Percentiles rank a stretch among this genome's conserved stretches.
Conservation (phyloP, 2,888 invertebrate genomes). For the Drosophila vallismaia region DNA sequence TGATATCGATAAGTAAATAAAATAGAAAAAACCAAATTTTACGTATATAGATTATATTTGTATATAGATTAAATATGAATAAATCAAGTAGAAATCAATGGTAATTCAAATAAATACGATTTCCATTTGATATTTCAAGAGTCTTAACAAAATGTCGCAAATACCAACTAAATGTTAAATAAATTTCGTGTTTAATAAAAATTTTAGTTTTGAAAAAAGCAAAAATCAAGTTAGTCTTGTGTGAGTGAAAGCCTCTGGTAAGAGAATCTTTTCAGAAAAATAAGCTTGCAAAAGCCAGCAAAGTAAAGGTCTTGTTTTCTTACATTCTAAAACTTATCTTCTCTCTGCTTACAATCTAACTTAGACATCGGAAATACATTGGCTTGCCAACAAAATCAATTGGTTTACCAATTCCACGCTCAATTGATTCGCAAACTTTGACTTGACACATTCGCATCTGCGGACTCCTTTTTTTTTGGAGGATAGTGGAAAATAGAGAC, state of each 20-base stretch:
- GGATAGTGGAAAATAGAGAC: neutral
- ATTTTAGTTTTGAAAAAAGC: constrained; percentile 17
- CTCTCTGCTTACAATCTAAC: constrained; percentile 36
- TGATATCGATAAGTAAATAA: constrained; percentile 61
- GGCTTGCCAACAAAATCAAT: constrained; percentile 68
- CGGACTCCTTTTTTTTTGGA: constrained; percentile 5
- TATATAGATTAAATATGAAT: constrained; percentile 29
- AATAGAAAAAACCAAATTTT: constrained; percentile 46
- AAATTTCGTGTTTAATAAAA: constrained; percentile 3
- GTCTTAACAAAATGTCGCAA: constrained; percentile 24
- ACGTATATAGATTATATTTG: constrained; percentile 31
- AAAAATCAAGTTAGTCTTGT: constrained; percentile 31
- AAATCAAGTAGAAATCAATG: constrained; percentile 44
- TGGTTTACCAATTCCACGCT: constrained; percentile 35
- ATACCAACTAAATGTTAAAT: constrained; percentile 34
- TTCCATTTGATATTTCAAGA: constrained; percentile 36
- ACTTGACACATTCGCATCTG: constrained; percentile 68
- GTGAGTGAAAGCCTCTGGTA: constrained; percentile 29
- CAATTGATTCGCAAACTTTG: constrained; percentile 45
- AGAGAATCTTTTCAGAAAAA: constrained; percentile 17
- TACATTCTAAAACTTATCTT: constrained; percentile 20
- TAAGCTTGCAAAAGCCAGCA: constrained; percentile 41
- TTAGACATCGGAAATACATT: constrained; percentile 17
- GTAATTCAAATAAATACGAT: constrained; percentile 40
- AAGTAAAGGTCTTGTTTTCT: constrained; percentile 33